Percentiles rank a stretch among this genome's conserved stretches.
These are phyloP conservation scores for Dermolepida albohirtum DNA, from an alignment of 2,888 invertebrate species.

Conservation along the genomic window DNA sequence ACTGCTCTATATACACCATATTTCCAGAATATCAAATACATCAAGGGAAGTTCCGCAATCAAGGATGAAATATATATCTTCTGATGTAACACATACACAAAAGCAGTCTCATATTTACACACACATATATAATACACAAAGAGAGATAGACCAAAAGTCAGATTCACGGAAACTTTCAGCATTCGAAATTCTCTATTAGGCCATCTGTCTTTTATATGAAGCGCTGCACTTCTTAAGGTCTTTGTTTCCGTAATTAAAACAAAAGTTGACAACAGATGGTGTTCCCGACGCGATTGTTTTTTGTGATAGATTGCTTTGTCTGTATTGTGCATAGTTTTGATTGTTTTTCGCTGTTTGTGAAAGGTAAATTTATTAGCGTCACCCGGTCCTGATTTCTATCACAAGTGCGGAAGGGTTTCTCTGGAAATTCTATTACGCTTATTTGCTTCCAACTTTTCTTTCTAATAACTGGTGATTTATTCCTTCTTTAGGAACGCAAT, in stretches of 20 bases:
- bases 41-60: slow-evolving; percentile 48
- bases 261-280: slow-evolving; percentile 64
- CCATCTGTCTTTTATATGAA: slow-evolving; percentile 55
- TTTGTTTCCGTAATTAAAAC: slow-evolving; percentile 64
- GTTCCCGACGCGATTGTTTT: slow-evolving; percentile 60
- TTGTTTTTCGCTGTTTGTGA: slow-evolving; percentile 62
- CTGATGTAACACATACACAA: slow-evolving; percentile 45
- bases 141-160: slow-evolving; percentile 17
- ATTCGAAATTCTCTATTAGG: slow-evolving; percentile 51
- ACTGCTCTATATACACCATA: no score
- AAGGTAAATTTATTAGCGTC: slow-evolving; percentile 63
- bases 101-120: not conserved
- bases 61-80: slow-evolving; percentile 47
- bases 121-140: no score
- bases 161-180: slow-evolving; percentile 45
- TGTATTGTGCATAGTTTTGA: slow-evolving; percentile 64
- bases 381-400: slow-evolving; percentile 60
- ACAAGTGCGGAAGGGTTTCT: slow-evolving; percentile 44
- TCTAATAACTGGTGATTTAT: slow-evolving; percentile 45
- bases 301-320: slow-evolving; percentile 65
- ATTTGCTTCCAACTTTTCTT: slow-evolving; percentile 43
- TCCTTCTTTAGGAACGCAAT: slow-evolving; percentile 20
- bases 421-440: slow-evolving; percentile 32
- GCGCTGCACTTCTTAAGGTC: slow-evolving; percentile 59
- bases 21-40: slow-evolving; percentile 43